Percentiles rank a stretch among this genome's conserved stretches.
Conservation (phyloP, 92 coral and sea anemone species). For the Zoanthus solanderi region DNA sequence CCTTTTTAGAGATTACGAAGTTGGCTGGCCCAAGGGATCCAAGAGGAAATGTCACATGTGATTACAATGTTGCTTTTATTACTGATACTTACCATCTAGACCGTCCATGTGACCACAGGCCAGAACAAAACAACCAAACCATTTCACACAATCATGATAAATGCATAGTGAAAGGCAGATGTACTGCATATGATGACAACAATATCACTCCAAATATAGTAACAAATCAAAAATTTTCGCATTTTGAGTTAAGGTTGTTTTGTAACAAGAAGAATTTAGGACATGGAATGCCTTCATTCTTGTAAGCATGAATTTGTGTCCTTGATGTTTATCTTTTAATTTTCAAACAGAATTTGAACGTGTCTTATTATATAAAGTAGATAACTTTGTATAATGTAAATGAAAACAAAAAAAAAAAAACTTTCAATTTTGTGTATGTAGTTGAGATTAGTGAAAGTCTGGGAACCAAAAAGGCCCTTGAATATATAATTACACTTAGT, state of each 20-base stretch:
- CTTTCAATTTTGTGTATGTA: neutral
- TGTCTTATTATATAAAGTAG: neutral
- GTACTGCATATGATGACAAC: neutral
- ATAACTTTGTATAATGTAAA: neutral
- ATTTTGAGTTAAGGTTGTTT: constrained; percentile 41
- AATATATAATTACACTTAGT: neutral
- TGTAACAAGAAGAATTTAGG: neutral
- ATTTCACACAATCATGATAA: constrained; percentile 18
- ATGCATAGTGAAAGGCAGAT: neutral
- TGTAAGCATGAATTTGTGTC: constrained; percentile 21
- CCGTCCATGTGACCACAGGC: constrained; percentile 46
- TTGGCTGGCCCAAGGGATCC: constrained; percentile 48
- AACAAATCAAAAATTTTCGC: neutral
- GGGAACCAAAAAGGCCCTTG: neutral
- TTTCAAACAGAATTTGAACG: neutral
- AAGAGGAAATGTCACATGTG: constrained; percentile 96
- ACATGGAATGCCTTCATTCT: constrained; percentile 41
- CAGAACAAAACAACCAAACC: constrained; percentile 48
- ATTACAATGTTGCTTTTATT: neutral
- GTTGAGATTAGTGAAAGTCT: neutral
- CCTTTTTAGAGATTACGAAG: constrained; percentile 7
- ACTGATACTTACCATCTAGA: constrained; percentile 59
- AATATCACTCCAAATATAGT: neutral
- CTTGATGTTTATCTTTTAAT: constrained; percentile 28
- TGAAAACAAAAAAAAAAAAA: neutral